Evolutionary conservation across 2,888 invertebrate species (phyloP), one percentile per base, ranked within the genome.

Genomic region (Timandra comae): DNA sequence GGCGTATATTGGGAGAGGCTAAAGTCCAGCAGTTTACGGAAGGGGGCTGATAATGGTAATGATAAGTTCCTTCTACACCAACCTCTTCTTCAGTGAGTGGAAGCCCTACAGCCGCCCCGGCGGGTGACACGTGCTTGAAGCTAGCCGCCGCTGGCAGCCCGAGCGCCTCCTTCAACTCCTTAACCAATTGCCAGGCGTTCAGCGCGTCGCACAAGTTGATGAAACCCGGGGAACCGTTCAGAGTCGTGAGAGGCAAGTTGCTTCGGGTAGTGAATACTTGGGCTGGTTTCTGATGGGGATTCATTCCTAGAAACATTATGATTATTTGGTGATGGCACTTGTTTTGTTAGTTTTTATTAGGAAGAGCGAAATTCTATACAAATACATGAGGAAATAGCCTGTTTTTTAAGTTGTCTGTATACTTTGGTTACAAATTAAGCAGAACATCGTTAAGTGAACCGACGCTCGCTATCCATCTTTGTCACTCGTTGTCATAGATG

Each of bases 71-170:
- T 16, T 16, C 4, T 6, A 3, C 16, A 3, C 16, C 6, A 3
- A 90, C 90, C 80, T 92, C 92, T 20, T 90, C 90, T 3, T 81
- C 71, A 38, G 89, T 88, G 19, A 99, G 80, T 0, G 97, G 93
- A 19, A 92, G 82, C 0, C 94, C 98, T 1, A 99, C 92, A 30
- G 98, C 98, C 1, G 98, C 98, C 2, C 98, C 98, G 7, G 99
- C 98, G 0, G 99, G 99, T 12, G 98, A 98, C 3, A 99, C 98
- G 69, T 99, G 99, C 68, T 99, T 99, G 76, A 99, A 99, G 35
- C 98, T 98, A 0, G 97, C 91, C 0, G 98, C 97, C 0, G 99
- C 98, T 0, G 98, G 96, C 13, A 97, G 69, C 3, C 90, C 88
- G 4, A 97, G 73, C 0, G 95, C 94, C 26, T 82, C 77, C 58